phyloP scores from a whole-genome alignment of 1,140 invertebrate species.

The Apis cerana region DNA sequence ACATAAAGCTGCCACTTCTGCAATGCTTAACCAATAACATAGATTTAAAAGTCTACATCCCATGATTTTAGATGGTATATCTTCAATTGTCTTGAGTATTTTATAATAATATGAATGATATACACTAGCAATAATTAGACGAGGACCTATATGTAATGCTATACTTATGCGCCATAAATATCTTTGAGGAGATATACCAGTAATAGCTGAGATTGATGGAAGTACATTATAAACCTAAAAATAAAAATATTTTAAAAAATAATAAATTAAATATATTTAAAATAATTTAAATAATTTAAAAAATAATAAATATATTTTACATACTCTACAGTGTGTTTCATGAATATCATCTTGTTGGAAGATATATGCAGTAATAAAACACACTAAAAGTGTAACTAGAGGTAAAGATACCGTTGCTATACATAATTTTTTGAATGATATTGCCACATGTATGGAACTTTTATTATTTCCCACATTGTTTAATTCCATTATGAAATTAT shows the following conservation, averaged over 20 bases:
- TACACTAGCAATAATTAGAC: slow-evolving; percentile 91
- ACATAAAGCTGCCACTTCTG: slow-evolving; percentile 91
- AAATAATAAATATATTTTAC: slow-evolving; percentile 59
- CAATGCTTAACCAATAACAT: slow-evolving; percentile 92
- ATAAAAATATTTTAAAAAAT: slow-evolving; percentile 22
- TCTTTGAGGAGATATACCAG: slow-evolving; percentile 93
- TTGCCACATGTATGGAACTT: slow-evolving; percentile 78
- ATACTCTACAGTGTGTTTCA: slow-evolving; percentile 94
- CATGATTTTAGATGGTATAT: slow-evolving; percentile 77
- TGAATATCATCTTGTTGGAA: slow-evolving; percentile 95
- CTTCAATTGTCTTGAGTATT: slow-evolving; percentile 83
- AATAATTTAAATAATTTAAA: slow-evolving; percentile 13
- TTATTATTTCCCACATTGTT: slow-evolving; percentile 76
- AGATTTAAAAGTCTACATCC: slow-evolving; percentile 85
- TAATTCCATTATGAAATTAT: slow-evolving; percentile 74
- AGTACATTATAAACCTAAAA: slow-evolving; percentile 94
- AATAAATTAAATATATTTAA: slow-evolving; percentile 6
- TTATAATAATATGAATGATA: slow-evolving; percentile 91
- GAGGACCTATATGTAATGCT: slow-evolving; percentile 93
- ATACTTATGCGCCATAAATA: slow-evolving; percentile 96
- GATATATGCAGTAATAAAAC: slow-evolving; percentile 92
- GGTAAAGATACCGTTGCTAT: slow-evolving; percentile 91
- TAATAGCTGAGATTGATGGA: slow-evolving; percentile 95
- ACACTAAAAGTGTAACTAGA: slow-evolving; percentile 89
- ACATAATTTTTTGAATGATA: slow-evolving; percentile 87